Evolutionary conservation across 2,113 vertebrate genomes (phyloP), one percentile per base, ranked within the genome.

Genomic region (Pteronura brasiliensis): DNA sequence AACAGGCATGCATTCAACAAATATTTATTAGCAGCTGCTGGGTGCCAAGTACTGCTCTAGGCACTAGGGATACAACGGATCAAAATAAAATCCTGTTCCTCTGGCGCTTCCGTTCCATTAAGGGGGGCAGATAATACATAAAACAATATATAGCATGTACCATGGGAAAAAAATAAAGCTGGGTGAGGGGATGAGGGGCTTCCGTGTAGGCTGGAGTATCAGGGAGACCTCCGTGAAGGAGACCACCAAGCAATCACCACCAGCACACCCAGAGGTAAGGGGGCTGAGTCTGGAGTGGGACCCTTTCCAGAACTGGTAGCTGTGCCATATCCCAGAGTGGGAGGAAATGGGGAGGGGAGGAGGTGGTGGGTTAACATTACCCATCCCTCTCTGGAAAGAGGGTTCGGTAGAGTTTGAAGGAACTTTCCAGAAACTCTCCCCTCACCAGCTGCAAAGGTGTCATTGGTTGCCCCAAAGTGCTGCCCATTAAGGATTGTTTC

Each of bases 11-110:
- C 80, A 76, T 59, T 61, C 57, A 17, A 59, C 77, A 77, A 49
- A 77, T 65, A 52, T 52, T 84, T 61, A 57, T n/a, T n/a, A 74
- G 31, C 6, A 47, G 49, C 10, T 47, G n/a, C 18, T 34, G 1
- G 25, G 61, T 10, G 31, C 85, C 82, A 72, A 94, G 49, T 27
- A 65, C 67, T 59, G 44, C 80, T 67, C 87, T 72, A 90, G 61
- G 42, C 42, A 77, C 57, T 47, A 82, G 29, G 59, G 13, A 85
- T 31, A 27, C 36, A 47, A 49, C 67, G 7, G n/a, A 88, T 67
- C 59, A 76, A 89, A 83, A 86, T 29, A 42, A 82, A 97, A 47
- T 34, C 36, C 79, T 93, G 14, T 82, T 94, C 80, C 29, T 77
- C 63, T 14, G 34, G 87, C 27, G 27, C n/a, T 90, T 81, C 47